phyloP scores from a whole-genome alignment of 2,113 vertebrate species.

The Psittacara wagleri region DNA sequence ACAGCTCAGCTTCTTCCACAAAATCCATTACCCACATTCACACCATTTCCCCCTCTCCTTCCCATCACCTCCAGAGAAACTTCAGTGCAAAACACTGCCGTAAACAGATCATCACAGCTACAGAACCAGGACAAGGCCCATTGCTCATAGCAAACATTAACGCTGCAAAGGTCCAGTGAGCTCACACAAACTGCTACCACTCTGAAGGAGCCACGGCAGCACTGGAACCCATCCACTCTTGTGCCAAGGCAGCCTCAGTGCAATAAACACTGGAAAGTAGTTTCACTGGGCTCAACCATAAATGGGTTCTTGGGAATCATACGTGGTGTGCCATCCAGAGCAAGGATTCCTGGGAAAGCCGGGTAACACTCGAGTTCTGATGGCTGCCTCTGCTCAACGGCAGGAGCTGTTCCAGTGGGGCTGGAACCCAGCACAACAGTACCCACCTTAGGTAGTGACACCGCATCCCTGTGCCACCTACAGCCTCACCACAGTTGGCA shows the following conservation, averaged over 20 bases:
- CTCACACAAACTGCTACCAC: not conserved
- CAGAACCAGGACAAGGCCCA: not conserved
- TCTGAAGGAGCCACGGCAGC: not conserved
- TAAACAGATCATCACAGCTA: not conserved
- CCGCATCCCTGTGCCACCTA: not conserved
- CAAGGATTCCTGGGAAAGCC: not conserved
- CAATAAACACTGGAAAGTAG: not conserved
- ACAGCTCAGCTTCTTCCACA: not conserved
- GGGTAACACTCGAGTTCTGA: fast-evolving
- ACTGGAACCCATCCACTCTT: not conserved
- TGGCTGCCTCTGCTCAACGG: not conserved
- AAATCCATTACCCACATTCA: not conserved
- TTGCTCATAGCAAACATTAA: not conserved
- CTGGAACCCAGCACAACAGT: not conserved
- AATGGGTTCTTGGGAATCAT: not conserved
- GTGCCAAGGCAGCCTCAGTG: not conserved
- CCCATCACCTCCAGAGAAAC: not conserved
- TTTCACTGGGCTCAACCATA: not conserved
- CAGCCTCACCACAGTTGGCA: not conserved
- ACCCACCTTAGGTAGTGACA: not conserved
- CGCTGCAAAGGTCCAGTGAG: not conserved
- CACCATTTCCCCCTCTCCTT: not conserved
- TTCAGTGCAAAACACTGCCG: not conserved
- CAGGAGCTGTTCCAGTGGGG: not conserved
- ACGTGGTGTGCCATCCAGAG: not conserved